A percentile compares a stretch with the other conserved stretches of the same genome.
These are phyloP conservation scores for Hozukius guyotensis DNA, from an alignment of 2,797 vertebrate genomes.

Conservation along the genomic window DNA sequence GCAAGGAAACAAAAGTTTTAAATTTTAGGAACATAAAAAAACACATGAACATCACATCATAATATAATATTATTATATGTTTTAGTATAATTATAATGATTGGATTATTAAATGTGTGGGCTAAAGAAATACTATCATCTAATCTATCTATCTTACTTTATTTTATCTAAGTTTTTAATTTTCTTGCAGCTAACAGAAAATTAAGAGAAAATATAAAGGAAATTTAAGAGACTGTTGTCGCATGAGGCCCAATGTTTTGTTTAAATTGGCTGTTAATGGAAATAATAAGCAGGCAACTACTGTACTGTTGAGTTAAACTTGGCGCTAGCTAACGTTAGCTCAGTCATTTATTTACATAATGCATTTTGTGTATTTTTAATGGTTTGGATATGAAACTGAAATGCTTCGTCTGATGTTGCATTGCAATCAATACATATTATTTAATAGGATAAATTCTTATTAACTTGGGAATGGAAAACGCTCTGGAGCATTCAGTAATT, in stretches of 20 bases:
- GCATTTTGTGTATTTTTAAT: background rate
- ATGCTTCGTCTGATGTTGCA: background rate
- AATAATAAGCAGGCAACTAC: background rate
- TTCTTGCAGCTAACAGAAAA: too few species aligned
- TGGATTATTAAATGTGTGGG: too few species aligned
- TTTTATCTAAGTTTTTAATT: too few species aligned
- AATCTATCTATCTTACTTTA: too few species aligned
- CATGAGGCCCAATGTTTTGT: background rate
- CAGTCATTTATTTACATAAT: conserved; percentile 7
- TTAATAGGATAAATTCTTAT: background rate
- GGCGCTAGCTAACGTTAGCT: background rate
- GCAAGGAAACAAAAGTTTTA: too few species aligned
- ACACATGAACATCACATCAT: too few species aligned
- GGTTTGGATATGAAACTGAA: background rate
- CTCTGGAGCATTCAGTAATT: background rate
- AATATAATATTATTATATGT: too few species aligned
- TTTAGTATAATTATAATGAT: too few species aligned
- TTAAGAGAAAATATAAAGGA: too few species aligned
- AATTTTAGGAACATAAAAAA: too few species aligned
- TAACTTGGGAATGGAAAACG: background rate
- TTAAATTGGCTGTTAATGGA: background rate
- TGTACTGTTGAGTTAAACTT: background rate
- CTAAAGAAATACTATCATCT: too few species aligned
- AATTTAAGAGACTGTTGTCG: too few species aligned
- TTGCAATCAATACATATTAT: background rate